Evolutionary conservation across 1,140 invertebrate species (phyloP), one percentile per base, ranked within the genome.

Genomic region (Stegodyphus mimosarum): DNA sequence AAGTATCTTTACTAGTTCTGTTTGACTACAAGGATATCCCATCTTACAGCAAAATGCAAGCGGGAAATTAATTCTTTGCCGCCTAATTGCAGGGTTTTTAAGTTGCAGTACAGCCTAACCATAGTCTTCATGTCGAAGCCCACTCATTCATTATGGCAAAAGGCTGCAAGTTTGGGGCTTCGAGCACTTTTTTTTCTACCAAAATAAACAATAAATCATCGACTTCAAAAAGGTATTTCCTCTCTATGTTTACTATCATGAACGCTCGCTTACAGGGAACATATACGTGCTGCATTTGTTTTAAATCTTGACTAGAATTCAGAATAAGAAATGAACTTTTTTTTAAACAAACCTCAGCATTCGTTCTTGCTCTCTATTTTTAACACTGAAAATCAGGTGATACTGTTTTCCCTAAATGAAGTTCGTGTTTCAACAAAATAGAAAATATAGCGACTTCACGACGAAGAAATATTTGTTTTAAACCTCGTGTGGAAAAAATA

Each of bases 191-290:
- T 63, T 83, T 67, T 83, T 70, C 49, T 71, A 53, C 55, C 70
- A 52, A 83, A 74, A 74, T 83, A 83, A 83, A 83, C 63, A 83
- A 83, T 83, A 83, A 83, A 83, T 83, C 80, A 83, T 83, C 80
- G 69, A 48, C 60, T 83, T 83, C 80, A 74, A 83, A 67, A 83
- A 83, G 80, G 80, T 83, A 83, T 74, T 67, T 74, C 80, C 79
- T 73, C 55, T 33, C 33, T 74, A 7, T 83, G 80, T 83, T 81
- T 81, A 72, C 78, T 55, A 63, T 80, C 63, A 50, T 63, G 53
- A 81, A 60, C 33, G 66, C 11, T 79, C 33, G 33, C 33, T 33
- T 17, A 6, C 2, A n/a, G 80, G 80, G 70, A 33, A 7, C 50
- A 50, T 6, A 33, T 79, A 49, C 3, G 10, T 17, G 11, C 48